These are phyloP conservation scores for Penelope pileata DNA, from an alignment of 2,113 vertebrate genomes.

Conservation along the genomic window DNA sequence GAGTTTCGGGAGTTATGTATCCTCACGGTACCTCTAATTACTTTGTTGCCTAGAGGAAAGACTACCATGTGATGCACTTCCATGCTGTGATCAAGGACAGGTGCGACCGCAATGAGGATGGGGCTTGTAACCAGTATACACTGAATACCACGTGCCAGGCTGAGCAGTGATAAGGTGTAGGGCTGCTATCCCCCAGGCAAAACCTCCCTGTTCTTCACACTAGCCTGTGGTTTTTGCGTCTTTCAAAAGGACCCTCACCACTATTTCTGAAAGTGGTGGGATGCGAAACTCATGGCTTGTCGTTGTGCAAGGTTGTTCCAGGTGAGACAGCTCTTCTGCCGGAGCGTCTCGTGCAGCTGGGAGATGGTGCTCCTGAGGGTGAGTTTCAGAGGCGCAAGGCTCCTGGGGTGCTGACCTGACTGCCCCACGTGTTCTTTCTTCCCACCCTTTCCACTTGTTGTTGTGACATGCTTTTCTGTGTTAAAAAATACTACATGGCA, in stretches of 20 bases:
- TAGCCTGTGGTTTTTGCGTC: background rate
- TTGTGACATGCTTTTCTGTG: background rate
- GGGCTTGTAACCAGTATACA: fast-evolving
- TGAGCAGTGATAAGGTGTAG: background rate
- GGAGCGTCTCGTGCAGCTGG: background rate
- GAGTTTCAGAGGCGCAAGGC: background rate
- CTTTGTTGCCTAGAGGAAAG: background rate
- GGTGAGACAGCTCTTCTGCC: background rate
- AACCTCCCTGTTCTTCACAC: background rate
- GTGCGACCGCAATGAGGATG: background rate
- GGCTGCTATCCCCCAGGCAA: background rate
- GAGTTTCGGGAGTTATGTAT: background rate
- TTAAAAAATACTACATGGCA: background rate
- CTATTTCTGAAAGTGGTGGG: background rate
- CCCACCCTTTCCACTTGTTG: background rate
- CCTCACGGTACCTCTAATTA: background rate
- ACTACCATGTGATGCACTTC: background rate
- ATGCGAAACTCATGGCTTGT: background rate
- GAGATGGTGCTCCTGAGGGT: background rate
- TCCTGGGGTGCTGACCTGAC: background rate
- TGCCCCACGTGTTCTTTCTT: fast-evolving
- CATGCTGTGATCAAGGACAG: fast-evolving
- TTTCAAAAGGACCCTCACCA: background rate
- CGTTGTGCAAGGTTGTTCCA: background rate
- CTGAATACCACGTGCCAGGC: fast-evolving